Evolutionary conservation across 2,113 vertebrate species (phyloP), one percentile per base, ranked within the genome.

Genomic region (Corythornis madagascariensis): DNA sequence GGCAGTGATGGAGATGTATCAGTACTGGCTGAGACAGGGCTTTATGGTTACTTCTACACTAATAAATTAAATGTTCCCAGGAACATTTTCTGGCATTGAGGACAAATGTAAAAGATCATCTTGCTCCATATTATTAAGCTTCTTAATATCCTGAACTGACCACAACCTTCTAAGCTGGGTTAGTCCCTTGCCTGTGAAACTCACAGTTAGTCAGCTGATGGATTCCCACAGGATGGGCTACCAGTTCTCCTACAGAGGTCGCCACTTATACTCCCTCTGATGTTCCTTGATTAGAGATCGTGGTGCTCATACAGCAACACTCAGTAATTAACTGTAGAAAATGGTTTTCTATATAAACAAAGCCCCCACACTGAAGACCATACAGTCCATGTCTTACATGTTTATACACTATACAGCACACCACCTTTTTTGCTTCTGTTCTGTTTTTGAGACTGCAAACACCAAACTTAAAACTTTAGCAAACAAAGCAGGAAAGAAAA

Each of bases 231-330:
- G 22, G 8, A 9, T 45, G 45, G 70, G 70, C 55, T 78, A 66
- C 42, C 9, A 48, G 9, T 21, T 59, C 40, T 69, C 43, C 65
- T 56, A 53, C 52, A 12, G 7, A 60, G 26, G 33, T 38, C 20
- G 47, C 75, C 60, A 56, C n/a, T n/a, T 2, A n/a, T 8, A 13
- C 33, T 50, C 14, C 9, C 4, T 29, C 25, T 56, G 7, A 6
- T 1, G 13, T 52, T 64, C 48, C 29, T 53, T 3, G 2, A 2
- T 18, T 28, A 69, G 59, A 61, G 70, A 33, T 35, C 0, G 0
- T 20, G 15, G 7, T 53, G 42, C 9, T 67, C 28, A 60, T 21
- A 18, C 21, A 63, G 15, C n/a, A 61, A 33, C 13, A 33, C 6
- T 53, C 19, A 28, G 18, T 35, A 83, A 71, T 45, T 53, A 71